phyloP scores from a whole-genome alignment of 2,888 invertebrate genomes.

The Ernsta delagoae region DNA sequence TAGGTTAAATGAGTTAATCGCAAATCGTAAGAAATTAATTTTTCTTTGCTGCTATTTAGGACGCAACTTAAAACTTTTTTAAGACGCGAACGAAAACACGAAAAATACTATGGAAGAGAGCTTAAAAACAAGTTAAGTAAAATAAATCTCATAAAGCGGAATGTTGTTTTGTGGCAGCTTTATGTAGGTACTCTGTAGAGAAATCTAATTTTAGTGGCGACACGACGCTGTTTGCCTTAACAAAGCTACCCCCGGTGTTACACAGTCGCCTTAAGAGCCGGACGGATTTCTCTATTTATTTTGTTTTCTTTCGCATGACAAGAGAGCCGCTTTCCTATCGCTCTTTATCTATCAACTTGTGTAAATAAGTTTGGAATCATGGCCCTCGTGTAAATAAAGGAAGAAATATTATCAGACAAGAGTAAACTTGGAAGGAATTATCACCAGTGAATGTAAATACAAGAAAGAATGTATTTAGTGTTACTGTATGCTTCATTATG shows the following conservation, averaged over 20 bases:
- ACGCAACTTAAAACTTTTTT: too few species aligned
- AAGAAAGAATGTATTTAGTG: slow-evolving; percentile 52
- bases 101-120: background rate
- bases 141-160: slow-evolving; percentile 6
- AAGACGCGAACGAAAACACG: too few species aligned
- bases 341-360: slow-evolving; percentile 76
- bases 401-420: slow-evolving; percentile 71
- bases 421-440: slow-evolving; percentile 70
- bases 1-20: too few species aligned
- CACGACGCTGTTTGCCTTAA: slow-evolving; percentile 57
- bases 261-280: slow-evolving; percentile 61
- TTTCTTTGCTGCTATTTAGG: too few species aligned
- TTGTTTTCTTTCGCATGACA: slow-evolving; percentile 70
- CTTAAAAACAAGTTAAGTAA: background rate
- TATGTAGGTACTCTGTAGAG: slow-evolving; percentile 41
- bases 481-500: slow-evolving; percentile 39
- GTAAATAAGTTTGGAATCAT: slow-evolving; percentile 72
- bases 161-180: slow-evolving; percentile 20
- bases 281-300: slow-evolving; percentile 61
- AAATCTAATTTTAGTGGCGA: slow-evolving; percentile 29
- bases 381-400: slow-evolving; percentile 71
- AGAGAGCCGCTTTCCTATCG: slow-evolving; percentile 72
- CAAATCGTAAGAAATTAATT: too few species aligned
- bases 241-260: slow-evolving; percentile 70
- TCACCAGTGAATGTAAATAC: slow-evolving; percentile 63